A percentile compares a stretch with the other conserved stretches of the same genome.
Evolutionary conservation across 2,888 invertebrate species (phyloP).

Genomic region (Acholoe squamosa): DNA sequence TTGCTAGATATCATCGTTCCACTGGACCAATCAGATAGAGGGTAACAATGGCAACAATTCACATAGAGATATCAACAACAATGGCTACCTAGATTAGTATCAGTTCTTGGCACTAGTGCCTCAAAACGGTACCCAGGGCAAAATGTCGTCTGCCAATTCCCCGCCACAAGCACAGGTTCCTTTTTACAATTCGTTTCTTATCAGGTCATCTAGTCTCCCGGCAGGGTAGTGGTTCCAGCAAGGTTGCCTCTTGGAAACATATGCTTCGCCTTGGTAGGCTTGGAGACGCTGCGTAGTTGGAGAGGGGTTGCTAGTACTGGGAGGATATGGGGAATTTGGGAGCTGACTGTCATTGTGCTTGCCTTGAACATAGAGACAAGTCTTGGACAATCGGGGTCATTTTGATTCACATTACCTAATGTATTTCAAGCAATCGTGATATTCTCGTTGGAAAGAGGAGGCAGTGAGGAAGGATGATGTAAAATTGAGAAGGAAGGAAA

Average conservation of each 20-base stretch:
- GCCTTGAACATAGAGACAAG: too few relatives aligned
- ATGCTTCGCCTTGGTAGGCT: not conserved
- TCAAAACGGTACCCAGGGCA: not conserved
- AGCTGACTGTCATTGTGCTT: too few relatives aligned
- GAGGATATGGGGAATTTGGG: too few relatives aligned
- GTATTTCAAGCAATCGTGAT: too few relatives aligned
- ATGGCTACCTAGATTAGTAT: not conserved
- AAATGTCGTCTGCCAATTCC: not conserved
- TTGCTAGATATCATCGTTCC: not conserved
- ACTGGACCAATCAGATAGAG: not conserved
- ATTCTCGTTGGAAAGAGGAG: too few relatives aligned
- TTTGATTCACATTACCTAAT: too few relatives aligned
- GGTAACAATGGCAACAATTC: not conserved
- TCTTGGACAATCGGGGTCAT: too few relatives aligned
- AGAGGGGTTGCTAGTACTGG: too few relatives aligned
- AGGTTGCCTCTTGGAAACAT: slow-evolving; percentile 9
- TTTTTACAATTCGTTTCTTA: not conserved
- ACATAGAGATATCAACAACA: too few relatives aligned
- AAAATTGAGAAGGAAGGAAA: too few relatives aligned
- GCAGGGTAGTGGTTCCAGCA: not conserved
- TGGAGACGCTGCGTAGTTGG: too few relatives aligned
- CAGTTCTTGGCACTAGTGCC: not conserved
- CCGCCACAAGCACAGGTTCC: not conserved
- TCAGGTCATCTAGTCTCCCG: not conserved
- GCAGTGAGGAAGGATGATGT: too few relatives aligned